phyloP scores from a whole-genome alignment of 2,113 vertebrate species.

The Oncorhynchus gorbuscha region DNA sequence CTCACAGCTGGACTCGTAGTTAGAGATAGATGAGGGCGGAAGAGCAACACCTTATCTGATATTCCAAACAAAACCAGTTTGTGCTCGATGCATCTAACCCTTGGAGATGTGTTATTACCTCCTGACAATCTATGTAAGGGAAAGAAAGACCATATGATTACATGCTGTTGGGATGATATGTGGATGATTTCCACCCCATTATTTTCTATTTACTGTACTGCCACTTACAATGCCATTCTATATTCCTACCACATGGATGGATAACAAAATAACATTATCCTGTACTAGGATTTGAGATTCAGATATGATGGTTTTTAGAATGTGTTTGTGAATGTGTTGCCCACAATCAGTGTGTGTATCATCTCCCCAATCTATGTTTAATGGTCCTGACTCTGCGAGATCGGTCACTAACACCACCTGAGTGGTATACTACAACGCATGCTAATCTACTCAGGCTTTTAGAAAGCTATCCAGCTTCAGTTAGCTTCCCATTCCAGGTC shows the following conservation, averaged over 20 bases:
- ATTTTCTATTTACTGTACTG: neutral
- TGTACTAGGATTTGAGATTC: neutral
- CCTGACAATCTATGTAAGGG: neutral
- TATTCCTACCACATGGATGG: too few species aligned
- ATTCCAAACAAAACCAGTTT: neutral
- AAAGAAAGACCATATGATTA: too few species aligned
- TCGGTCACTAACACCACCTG: neutral
- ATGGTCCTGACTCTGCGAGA: neutral
- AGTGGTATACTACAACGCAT: too few species aligned
- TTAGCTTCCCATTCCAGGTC: too few species aligned
- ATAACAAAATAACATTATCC: too few species aligned
- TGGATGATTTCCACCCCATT: neutral
- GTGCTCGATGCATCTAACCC: neutral
- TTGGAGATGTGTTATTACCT: neutral
- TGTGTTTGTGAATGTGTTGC: neutral
- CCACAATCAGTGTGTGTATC: neutral
- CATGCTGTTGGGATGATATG: too few species aligned
- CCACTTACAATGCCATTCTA: neutral
- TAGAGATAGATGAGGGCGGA: neutral
- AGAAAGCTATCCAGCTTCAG: too few species aligned
- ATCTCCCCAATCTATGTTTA: neutral
- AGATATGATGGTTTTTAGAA: neutral
- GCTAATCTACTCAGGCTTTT: too few species aligned
- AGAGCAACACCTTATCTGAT: neutral
- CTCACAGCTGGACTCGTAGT: neutral